Percentiles rank a stretch among this genome's conserved stretches.
phyloP scores from a whole-genome alignment of 2,888 invertebrate species.

The Dexiosoma caninum region DNA sequence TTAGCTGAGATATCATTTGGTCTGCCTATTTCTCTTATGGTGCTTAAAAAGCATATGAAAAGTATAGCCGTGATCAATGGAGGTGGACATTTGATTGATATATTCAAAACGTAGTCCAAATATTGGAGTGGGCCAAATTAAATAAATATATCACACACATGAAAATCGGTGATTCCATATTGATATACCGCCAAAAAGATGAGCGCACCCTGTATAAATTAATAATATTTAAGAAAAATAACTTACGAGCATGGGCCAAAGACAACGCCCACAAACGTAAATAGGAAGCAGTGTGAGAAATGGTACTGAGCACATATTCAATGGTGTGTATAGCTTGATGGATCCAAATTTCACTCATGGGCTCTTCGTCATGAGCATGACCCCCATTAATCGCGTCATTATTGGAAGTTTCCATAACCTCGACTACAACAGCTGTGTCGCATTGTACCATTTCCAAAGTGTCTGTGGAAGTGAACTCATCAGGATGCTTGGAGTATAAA shows the following conservation, averaged over 20 bases:
- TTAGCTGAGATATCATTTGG: too few species aligned
- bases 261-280: slow-evolving; percentile 97
- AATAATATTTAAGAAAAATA: neutral
- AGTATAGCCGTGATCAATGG: too few species aligned
- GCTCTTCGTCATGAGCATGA: slow-evolving; percentile 80
- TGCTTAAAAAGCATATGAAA: too few species aligned
- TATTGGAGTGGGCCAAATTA: too few species aligned
- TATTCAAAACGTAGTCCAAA: too few species aligned
- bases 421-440: slow-evolving; percentile 68
- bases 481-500: neutral
- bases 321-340: slow-evolving; percentile 97
- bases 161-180: too few species aligned
- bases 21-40: too few species aligned
- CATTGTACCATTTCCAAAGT: slow-evolving; percentile 60
- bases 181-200: too few species aligned
- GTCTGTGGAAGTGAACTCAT: slow-evolving; percentile 49
- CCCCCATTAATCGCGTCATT: slow-evolving; percentile 77
- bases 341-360: slow-evolving; percentile 92
- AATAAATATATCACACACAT: too few species aligned
- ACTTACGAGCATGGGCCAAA: slow-evolving; percentile 94
- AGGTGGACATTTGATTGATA: too few species aligned
- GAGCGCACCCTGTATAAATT: neutral
- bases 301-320: slow-evolving; percentile 96
- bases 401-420: slow-evolving; percentile 65
- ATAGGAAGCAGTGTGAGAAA: slow-evolving; percentile 98